Evolutionary conservation across 2,888 invertebrate species (phyloP).

Genomic region (Xanthorhoe spadicearia): DNA sequence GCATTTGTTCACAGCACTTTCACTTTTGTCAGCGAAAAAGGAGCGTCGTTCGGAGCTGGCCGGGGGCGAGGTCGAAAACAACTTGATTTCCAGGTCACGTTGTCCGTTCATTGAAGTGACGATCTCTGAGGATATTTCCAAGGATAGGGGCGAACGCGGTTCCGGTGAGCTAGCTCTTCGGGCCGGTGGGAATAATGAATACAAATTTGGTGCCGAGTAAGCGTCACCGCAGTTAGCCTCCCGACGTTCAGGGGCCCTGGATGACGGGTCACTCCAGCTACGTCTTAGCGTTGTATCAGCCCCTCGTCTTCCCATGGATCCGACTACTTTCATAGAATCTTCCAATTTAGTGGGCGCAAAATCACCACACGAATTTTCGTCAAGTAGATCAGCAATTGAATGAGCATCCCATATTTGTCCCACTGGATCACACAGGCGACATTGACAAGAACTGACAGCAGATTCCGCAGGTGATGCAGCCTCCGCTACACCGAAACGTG

Average conservation of each 20-base stretch:
- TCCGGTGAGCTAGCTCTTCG: conserved; percentile 73
- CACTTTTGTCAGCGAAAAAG: conserved; percentile 81
- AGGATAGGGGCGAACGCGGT: conserved; percentile 74
- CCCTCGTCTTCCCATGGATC: conserved; percentile 70
- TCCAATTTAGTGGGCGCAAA: conserved; percentile 80
- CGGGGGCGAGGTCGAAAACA: conserved; percentile 87
- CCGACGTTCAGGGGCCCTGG: conserved; percentile 73
- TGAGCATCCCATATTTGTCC: conserved; percentile 91
- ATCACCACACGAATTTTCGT: conserved; percentile 79
- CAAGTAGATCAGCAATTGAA: conserved; percentile 81
- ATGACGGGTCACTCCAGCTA: conserved; percentile 87
- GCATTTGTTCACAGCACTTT: conserved; percentile 79
- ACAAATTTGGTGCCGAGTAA: conserved; percentile 77
- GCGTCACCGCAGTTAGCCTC: conserved; percentile 67
- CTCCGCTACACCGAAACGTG: conserved; percentile 74
- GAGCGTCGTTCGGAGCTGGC: conserved; percentile 76
- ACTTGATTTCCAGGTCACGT: conserved; percentile 91
- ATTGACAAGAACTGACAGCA: conserved; percentile 86
- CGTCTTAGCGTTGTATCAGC: conserved; percentile 80
- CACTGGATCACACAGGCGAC: conserved; percentile 90
- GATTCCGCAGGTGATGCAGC: conserved; percentile 78
- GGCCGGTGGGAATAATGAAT: conserved; percentile 78
- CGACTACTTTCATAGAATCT: conserved; percentile 81
- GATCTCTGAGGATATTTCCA: conserved; percentile 91
- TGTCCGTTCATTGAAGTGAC: conserved; percentile 91